Evolutionary conservation across 2,797 vertebrate species (phyloP).

Genomic region (Sebastes kiyomatsui): DNA sequence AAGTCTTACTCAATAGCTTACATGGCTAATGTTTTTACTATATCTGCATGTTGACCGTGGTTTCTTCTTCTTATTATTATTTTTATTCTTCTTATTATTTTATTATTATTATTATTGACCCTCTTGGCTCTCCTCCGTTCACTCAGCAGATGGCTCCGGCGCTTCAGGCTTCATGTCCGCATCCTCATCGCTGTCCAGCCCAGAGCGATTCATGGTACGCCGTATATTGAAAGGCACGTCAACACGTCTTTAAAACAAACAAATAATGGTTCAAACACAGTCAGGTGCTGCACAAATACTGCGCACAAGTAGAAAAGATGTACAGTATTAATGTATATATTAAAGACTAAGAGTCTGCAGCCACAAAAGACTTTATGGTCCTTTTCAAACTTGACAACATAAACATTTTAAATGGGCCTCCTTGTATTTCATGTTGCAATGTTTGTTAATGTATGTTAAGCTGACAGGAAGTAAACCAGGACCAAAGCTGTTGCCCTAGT

Average conservation of each 20-base stretch:
- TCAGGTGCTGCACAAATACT: not conserved
- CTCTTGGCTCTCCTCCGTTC: conserved; percentile 19
- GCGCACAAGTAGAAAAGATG: not conserved
- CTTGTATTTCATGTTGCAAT: no score
- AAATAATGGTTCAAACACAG: not conserved
- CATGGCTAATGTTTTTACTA: not conserved
- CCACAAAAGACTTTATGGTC: not conserved
- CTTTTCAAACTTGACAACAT: no score
- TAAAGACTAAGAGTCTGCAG: not conserved
- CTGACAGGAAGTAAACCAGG: no score
- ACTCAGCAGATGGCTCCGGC: conserved; percentile 70
- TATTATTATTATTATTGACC: not conserved
- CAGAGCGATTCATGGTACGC: conserved; percentile 58
- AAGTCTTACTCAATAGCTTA: not conserved
- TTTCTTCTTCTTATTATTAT: not conserved
- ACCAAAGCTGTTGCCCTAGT: no score
- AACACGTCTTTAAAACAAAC: conserved; percentile 70
- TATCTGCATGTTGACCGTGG: not conserved
- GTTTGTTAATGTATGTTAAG: no score
- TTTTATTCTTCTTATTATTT: accelerated
- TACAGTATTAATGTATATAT: not conserved
- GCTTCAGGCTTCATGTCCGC: conserved; percentile 55
- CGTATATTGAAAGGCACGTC: conserved; percentile 72
- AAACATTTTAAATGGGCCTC: no score
- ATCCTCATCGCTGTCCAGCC: conserved; percentile 81